Conservation (phyloP, 2,797 vertebrate genomes). For the Sebastiscus tertius region DNA sequence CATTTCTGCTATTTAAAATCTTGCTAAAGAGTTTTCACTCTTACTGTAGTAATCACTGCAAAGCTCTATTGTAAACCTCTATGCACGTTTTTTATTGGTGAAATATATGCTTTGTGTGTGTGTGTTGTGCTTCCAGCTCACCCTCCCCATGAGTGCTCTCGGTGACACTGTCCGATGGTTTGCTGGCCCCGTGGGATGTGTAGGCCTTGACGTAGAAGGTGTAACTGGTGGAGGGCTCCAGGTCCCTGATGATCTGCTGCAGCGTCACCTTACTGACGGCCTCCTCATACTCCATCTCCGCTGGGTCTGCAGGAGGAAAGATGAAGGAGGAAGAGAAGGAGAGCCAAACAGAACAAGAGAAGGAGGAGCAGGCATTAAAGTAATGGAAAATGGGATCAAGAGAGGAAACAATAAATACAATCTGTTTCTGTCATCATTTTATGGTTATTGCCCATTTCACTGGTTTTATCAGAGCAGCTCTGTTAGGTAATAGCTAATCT, state of each 20-base stretch:
- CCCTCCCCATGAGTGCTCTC: slow-evolving; percentile 95
- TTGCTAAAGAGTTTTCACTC: background rate
- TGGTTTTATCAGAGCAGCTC: slow-evolving; percentile 59
- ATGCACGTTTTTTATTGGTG: background rate
- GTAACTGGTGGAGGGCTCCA: slow-evolving; percentile 96
- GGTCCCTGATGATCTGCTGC: slow-evolving; percentile 92
- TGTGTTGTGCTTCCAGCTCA: slow-evolving; percentile 70
- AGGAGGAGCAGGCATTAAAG: slow-evolving; percentile 2
- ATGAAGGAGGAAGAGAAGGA: background rate
- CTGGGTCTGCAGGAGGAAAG: slow-evolving; percentile 85
- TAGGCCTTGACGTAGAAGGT: slow-evolving; percentile 98
- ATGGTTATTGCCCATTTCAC: slow-evolving; percentile 65
- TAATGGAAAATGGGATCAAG: slow-evolving; percentile 26
- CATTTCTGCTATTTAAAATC: background rate
- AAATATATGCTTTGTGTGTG: background rate
- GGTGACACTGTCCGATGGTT: slow-evolving; percentile 86
- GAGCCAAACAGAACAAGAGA: slow-evolving; percentile 14
- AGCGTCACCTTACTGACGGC: slow-evolving; percentile 96
- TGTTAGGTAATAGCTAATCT: slow-evolving; percentile 62
- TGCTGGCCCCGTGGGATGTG: slow-evolving; percentile 95
- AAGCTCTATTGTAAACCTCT: background rate
- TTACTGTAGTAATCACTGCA: background rate
- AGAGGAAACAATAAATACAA: slow-evolving; percentile 53
- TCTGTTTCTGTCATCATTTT: slow-evolving; percentile 59
- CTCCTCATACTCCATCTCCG: slow-evolving; percentile 97